These are phyloP conservation scores for Chelon auratus DNA, from an alignment of 2,797 vertebrate genomes.

Conservation along the genomic window DNA sequence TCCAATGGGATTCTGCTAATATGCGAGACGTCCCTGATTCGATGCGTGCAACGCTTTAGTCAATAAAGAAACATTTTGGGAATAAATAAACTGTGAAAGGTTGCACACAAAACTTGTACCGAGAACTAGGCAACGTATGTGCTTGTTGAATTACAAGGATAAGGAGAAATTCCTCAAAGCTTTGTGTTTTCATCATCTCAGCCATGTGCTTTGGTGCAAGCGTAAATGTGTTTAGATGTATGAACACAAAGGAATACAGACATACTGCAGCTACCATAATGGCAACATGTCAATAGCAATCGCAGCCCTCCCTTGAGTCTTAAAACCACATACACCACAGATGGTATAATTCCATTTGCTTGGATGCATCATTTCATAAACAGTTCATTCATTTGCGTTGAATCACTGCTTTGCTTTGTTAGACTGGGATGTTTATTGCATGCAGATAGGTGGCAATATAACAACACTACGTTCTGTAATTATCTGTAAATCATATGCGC, in stretches of 20 bases:
- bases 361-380: slow-evolving; percentile 60
- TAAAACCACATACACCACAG: slow-evolving; percentile 60
- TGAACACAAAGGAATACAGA: slow-evolving; percentile 31
- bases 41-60: slow-evolving; percentile 17
- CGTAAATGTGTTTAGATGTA: slow-evolving; percentile 24
- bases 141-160: not conserved
- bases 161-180: not conserved
- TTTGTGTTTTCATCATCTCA: slow-evolving; percentile 5
- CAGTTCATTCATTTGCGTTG: slow-evolving; percentile 58
- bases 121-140: not conserved
- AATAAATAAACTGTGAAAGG: slow-evolving; percentile 5
- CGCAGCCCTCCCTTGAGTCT: slow-evolving; percentile 45
- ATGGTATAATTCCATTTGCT: slow-evolving; percentile 64
- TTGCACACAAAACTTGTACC: not conserved
- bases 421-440: slow-evolving; percentile 27
- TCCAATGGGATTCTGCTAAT: slow-evolving; percentile 43
- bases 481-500: slow-evolving; percentile 15
- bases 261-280: slow-evolving; percentile 46
- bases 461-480: slow-evolving; percentile 17
- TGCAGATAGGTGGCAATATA: slow-evolving; percentile 31
- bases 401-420: slow-evolving; percentile 51
- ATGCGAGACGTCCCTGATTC: slow-evolving; percentile 36
- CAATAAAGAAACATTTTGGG: slow-evolving; percentile 18
- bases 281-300: slow-evolving; percentile 55
- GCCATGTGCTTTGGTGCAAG: slow-evolving; percentile 4